Evolutionary conservation across 2,113 vertebrate species (phyloP).

Genomic region (Brienomyrus longianalis): DNA sequence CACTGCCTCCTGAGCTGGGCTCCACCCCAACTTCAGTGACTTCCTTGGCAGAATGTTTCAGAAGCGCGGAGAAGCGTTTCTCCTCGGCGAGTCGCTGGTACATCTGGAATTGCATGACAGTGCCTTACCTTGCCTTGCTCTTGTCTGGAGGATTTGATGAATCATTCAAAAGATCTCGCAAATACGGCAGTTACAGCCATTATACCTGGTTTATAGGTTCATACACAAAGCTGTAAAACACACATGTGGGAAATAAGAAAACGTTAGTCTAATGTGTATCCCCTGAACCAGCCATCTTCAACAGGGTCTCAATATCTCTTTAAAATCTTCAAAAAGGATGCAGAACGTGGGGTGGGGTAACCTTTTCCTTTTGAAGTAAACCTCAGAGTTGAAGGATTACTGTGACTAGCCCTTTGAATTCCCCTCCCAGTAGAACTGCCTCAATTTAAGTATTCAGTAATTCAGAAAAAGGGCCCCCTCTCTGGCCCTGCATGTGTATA

Average conservation of each 20-base stretch:
- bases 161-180: background rate
- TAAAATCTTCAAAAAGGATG: slow-evolving; percentile 55
- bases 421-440: slow-evolving; percentile 40
- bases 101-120: background rate
- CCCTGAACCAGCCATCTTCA: slow-evolving; percentile 52
- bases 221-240: background rate
- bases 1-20: background rate
- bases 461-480: background rate
- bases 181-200: background rate
- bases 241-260: background rate
- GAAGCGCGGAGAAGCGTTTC: background rate
- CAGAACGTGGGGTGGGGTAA: slow-evolving; percentile 58
- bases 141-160: background rate
- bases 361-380: slow-evolving; percentile 63
- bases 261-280: background rate
- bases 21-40: background rate
- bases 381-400: slow-evolving; percentile 45
- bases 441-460: slow-evolving; percentile 48
- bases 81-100: background rate
- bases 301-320: slow-evolving; percentile 60
- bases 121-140: background rate
- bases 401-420: slow-evolving; percentile 46
- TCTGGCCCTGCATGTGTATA: background rate
- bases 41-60: background rate
- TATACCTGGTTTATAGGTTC: background rate